Base-by-base conservation (phyloP, 2,888 invertebrate genomes). In the Eledona agricola region DNA sequence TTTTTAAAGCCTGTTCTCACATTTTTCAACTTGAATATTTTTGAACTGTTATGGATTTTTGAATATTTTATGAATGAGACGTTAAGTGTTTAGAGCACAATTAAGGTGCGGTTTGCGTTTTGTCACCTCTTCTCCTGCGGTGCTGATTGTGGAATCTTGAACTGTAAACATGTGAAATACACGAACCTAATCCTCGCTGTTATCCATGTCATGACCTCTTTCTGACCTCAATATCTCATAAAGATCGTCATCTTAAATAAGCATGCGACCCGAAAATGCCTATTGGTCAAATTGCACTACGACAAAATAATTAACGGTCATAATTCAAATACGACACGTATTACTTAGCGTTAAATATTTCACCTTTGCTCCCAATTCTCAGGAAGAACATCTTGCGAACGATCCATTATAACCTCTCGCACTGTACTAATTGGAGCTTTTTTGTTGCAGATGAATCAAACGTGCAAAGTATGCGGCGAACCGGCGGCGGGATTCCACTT, bases 401-500 rank as follows among this genome's bases (percentile, higher is more conserved):
- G n/a, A 31, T 26, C 6, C 26, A 6, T 4, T 26, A 4, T 4
- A 4, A 16, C 45, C 17, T 12, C n/a, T 12, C 13, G 6, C 9
- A 26, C 13, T 40, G 23, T 26, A 42, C 20, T 12, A 6, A 16
- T 38, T 42, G 2, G 6, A 12, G 1, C 12, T 19, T 34, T 26
- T 23, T 17, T 59, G 55, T 84, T 86, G n/a, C 86, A 93, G 93
- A 94, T 94, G 93, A 95, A 94, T 83, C 94, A 94, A 83, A 89
- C 90, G 81, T 95, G 95, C 80, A 93, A 93, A 82, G 95, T 95
- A 66, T 95, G 95, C 77, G 93, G 93, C 13, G 95, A 95, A 78
- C 94, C 93, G 57, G 94, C 95, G 56, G 94, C 94, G 37, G 95
- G 95, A 60, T 95, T 94, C 79, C 95, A 95, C 78, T 95, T 95